These are phyloP conservation scores for Amblyjoppa proteus DNA, from an alignment of 2,888 invertebrate genomes.

Conservation along the genomic window DNA sequence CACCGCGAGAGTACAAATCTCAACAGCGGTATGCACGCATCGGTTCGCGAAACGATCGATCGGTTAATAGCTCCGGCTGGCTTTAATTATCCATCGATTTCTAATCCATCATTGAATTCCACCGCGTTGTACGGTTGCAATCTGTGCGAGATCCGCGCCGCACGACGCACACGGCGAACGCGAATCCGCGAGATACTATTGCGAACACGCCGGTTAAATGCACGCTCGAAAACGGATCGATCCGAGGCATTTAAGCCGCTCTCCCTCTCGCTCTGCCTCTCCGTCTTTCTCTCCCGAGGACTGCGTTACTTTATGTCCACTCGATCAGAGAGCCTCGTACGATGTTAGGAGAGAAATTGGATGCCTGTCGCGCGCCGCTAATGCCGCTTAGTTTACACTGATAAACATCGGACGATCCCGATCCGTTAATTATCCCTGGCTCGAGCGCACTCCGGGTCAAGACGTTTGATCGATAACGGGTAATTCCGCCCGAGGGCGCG, in stretches of 20 bases:
- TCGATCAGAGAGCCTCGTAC: conserved; percentile 7
- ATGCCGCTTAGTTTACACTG: background rate
- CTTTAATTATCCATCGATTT: conserved; percentile 46
- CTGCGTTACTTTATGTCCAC: background rate
- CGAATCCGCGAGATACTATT: background rate
- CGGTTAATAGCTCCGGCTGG: background rate
- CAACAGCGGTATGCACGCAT: conserved; percentile 21
- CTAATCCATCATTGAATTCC: conserved; percentile 37
- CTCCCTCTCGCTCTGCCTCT: background rate
- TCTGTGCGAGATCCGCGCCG: background rate
- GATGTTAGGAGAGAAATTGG: background rate
- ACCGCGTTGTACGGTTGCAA: background rate
- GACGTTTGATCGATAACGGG: conserved; percentile 16
- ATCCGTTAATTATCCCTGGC: conserved; percentile 13
- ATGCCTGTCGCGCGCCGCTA: background rate
- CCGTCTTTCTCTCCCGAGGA: background rate
- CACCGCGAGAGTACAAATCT: conserved; percentile 28
- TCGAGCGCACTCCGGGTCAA: background rate
- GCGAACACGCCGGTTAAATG: background rate
- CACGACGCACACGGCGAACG: background rate
- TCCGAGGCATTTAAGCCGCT: background rate
- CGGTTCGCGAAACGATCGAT: conserved; percentile 21
- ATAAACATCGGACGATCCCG: background rate
- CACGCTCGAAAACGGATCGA: conserved; percentile 1
- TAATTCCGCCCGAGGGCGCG: background rate